Conservation (phyloP, 2,113 vertebrate genomes). For the Heptranchias perlo region DNA sequence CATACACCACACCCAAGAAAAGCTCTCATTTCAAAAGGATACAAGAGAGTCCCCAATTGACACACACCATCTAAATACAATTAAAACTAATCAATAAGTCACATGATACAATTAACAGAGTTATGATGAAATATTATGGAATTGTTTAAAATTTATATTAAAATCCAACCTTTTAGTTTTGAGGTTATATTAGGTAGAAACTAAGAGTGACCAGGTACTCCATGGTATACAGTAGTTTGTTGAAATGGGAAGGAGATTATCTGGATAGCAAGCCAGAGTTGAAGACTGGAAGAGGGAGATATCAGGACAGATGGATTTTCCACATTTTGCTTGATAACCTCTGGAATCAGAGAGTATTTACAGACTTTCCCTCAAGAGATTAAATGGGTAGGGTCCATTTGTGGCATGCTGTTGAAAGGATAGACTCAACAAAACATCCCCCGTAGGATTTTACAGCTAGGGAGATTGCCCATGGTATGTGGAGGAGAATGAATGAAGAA, state of each 20-base stretch:
- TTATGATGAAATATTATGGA: not conserved
- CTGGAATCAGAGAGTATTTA: not conserved
- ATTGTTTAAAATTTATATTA: not conserved
- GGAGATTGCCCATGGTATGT: not conserved
- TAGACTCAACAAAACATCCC: not conserved
- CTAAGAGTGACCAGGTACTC: not conserved
- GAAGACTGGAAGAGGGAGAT: not conserved
- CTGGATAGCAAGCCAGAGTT: not conserved
- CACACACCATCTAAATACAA: too few species aligned
- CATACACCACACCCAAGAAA: too few species aligned
- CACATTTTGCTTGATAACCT: not conserved
- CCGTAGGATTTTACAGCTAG: not conserved
- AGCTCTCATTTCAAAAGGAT: too few species aligned
- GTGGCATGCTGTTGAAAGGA: not conserved
- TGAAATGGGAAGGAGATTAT: not conserved
- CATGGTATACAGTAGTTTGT: not conserved
- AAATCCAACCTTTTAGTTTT: not conserved
- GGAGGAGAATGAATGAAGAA: not conserved
- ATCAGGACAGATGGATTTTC: not conserved
- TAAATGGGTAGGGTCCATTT: not conserved
- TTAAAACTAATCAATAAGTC: too few species aligned
- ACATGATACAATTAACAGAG: too few species aligned
- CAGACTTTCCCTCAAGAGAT: not conserved
- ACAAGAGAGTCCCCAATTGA: too few species aligned
- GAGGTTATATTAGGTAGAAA: not conserved